Base-by-base conservation (phyloP, 2,113 vertebrate genomes). In the Pogonocichla stellata region DNA sequence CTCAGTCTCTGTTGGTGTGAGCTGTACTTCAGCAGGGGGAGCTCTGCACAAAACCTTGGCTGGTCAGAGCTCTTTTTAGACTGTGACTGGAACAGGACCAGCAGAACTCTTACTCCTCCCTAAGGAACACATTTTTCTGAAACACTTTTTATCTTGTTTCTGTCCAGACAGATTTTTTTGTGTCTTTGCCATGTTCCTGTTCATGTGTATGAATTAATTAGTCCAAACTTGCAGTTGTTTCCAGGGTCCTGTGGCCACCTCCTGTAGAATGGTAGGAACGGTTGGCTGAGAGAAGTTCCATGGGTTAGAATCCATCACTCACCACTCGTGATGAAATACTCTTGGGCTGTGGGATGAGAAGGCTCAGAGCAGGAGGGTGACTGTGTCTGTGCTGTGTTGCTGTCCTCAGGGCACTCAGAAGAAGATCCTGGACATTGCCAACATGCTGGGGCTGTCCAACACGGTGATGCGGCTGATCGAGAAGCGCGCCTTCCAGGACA, bases 381-480 rank as follows among this genome's bases (percentile, higher is more conserved):
- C 22, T 8, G 36, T 88, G 62, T 71, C 18, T 81, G 25, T 86
- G 61, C 33, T 92, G 51, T 54, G 42, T n/a, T 74, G 34, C 34
- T 53, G 80, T 85, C 51, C 67, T 22, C 95, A 99, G 99, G 99
- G 99, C 22, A 99, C 99, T 62, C 99, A 99, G 64, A 99, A 99
- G 97, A 99, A 99, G 98, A 99, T 99, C 96, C 98, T 99, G 94
- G 99, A 99, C 42, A 98, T 99, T 60, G 99, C 99, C 75, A 99
- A 99, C 97, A 99, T 99, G 98, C 84, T 99, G 90, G 99, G 99
- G 36, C 97, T 99, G 92, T 99, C 99, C 38, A 99, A 99, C 95
- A 99, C 99, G 0, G 99, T 99, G 71, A 99, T 99, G 99, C 98
- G 99, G 74, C 98, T 99, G 83, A 99, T 99, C 9, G 99, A 99